These are phyloP conservation scores for Globodera ellingtonae DNA, from an alignment of 1,140 invertebrate species.

Conservation along the genomic window DNA sequence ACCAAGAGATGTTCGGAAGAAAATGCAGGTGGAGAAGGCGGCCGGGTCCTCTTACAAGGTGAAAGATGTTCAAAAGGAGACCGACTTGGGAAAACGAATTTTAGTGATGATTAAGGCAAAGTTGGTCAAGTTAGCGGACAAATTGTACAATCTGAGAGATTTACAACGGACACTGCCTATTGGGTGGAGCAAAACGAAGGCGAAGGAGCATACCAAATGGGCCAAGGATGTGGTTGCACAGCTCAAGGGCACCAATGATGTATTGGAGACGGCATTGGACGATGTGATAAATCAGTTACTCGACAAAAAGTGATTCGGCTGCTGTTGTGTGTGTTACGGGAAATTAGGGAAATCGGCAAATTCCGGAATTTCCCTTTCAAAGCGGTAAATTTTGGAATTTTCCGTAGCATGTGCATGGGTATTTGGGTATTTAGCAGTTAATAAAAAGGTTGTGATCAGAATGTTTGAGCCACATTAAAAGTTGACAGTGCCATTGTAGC, in stretches of 20 bases:
- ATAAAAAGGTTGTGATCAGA: too few relatives aligned
- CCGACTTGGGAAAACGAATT: not conserved
- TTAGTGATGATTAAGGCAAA: constrained; percentile 71
- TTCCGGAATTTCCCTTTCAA: too few relatives aligned
- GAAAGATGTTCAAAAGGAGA: constrained; percentile 18
- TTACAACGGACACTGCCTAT: constrained; percentile 71
- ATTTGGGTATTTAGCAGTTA: too few relatives aligned
- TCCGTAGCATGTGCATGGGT: too few relatives aligned
- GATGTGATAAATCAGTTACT: constrained; percentile 67
- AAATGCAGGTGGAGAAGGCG: constrained; percentile 75
- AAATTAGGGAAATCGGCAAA: too few relatives aligned
- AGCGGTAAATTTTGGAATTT: too few relatives aligned
- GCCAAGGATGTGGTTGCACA: constrained; percentile 74
- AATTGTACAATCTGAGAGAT: constrained; percentile 82
- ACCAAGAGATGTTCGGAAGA: constrained; percentile 73
- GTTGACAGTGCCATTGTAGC: not conserved
- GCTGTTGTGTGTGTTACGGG: too few relatives aligned
- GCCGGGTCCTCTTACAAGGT: constrained; percentile 66
- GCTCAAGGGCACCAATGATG: constrained; percentile 73
- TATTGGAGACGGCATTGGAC: constrained; percentile 73
- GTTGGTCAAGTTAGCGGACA: constrained; percentile 81
- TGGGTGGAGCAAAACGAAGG: constrained; percentile 67
- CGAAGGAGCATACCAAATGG: constrained; percentile 76
- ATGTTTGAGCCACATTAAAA: not conserved
- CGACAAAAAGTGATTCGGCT: constrained; percentile 29